Evolutionary conservation across 2,797 vertebrate species (phyloP).

Genomic region (Chelonia mydas): DNA sequence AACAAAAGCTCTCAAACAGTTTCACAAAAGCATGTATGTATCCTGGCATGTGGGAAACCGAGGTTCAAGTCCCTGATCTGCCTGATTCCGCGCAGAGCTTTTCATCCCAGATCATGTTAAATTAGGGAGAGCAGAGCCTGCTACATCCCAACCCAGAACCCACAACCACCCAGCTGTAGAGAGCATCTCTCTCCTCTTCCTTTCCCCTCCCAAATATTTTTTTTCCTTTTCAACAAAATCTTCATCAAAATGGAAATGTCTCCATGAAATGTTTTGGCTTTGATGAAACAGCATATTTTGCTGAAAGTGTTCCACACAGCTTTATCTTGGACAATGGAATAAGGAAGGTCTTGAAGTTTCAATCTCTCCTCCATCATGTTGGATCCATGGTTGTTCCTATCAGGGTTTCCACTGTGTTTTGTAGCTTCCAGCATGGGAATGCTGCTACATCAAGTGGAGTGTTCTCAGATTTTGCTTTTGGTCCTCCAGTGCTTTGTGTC

Average conservation of each 20-base stretch:
- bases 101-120: too few species aligned
- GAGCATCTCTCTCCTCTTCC: background rate
- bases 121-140: too few species aligned
- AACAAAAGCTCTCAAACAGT: too few species aligned
- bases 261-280: background rate
- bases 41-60: too few species aligned
- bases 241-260: background rate
- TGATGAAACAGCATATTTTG: background rate
- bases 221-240: background rate
- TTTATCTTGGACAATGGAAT: background rate
- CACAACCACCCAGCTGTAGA: background rate
- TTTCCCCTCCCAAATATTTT: background rate
- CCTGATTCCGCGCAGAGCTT: too few species aligned
- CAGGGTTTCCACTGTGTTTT: background rate
- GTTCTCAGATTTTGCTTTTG: background rate
- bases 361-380: background rate
- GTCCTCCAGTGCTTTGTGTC: background rate
- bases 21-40: too few species aligned
- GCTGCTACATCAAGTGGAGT: too few species aligned
- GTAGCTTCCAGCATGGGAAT: background rate
- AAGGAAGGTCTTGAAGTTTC: background rate
- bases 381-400: background rate
- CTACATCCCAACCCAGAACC: too few species aligned
- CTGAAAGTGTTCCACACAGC: background rate
- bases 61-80: too few species aligned